Conservation (phyloP, 1,140 invertebrate species). For the Propsilocerus akamusi region DNA sequence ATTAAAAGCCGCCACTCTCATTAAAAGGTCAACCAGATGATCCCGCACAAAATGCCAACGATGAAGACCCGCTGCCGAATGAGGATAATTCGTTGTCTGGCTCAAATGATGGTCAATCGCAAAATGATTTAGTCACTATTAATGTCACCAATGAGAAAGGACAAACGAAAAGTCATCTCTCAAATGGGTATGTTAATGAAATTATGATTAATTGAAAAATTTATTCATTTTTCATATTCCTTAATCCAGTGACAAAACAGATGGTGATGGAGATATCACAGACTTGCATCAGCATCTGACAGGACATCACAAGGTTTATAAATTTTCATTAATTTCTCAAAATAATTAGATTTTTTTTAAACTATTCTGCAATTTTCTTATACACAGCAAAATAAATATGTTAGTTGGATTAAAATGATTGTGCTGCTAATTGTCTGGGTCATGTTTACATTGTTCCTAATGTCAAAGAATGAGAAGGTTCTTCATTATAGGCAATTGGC, state of each 20-base stretch:
- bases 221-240: not conserved
- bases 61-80: slow-evolving; percentile 15
- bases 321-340: not conserved
- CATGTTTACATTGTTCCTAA: slow-evolving; percentile 32
- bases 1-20: no score
- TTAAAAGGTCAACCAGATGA: not conserved
- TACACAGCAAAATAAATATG: not conserved
- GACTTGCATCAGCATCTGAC: not conserved
- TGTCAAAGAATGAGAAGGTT: slow-evolving; percentile 34
- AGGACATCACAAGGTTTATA: not conserved
- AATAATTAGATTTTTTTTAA: not conserved
- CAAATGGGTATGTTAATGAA: not conserved
- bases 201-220: no score
- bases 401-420: slow-evolving; percentile 11
- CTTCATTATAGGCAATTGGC: slow-evolving; percentile 30
- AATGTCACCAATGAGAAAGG: slow-evolving; percentile 23
- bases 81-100: slow-evolving; percentile 10
- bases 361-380: no score
- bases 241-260: not conserved
- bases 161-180: slow-evolving; percentile 9
- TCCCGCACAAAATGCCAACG: slow-evolving; percentile 4
- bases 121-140: slow-evolving; percentile 13
- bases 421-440: slow-evolving; percentile 27
- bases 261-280: not conserved
- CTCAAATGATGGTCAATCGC: slow-evolving; percentile 12